Base-by-base conservation (phyloP, 2,113 vertebrate genomes). In the Bostrychus sinensis region DNA sequence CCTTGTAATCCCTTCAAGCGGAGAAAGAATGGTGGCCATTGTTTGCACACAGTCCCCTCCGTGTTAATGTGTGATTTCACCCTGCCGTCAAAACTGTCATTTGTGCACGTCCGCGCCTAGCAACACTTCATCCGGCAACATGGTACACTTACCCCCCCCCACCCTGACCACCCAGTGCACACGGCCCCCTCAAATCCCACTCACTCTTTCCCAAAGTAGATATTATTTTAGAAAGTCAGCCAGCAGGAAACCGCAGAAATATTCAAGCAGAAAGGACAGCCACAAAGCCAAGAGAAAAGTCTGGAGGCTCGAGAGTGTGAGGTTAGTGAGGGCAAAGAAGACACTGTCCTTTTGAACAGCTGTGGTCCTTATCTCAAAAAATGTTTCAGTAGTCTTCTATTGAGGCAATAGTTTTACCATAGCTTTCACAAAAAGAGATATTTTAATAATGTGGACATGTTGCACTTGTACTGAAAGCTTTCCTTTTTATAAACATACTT, bases 1-100 rank as follows among this genome's bases (percentile, higher is more conserved):
- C 65, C 66, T 61, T 73, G n/a, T 88, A 89, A 90, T 88, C 89
- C 81, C 79, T 70, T 61, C 7, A 46, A 75, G 70, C 56, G 51
- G 41, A 59, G 41, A 66, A 42, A 80, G 78, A 85, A 88, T 85
- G 73, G 64, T 69, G 50, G 62, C 63, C 75, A 88, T 81, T 86
- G 84, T 85, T 51, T 76, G 37, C 34, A 28, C 4, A 8, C 70
- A 75, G 82, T 70, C 67, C 67, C 72, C 66, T 51, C 39, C 30
- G 54, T 78, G 78, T 75, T 78, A 80, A 87, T 77, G 68, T 79
- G 51, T 65, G 78, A 88, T 77, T 83, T 76, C 56, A 71, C 75
- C 72, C 64, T 69, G 51, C 55, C 46, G 36, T 60, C 62, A 80
- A 80, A 74, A 72, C 78, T 72, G 82, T 82, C 70, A 84, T 88